Base-by-base conservation (phyloP, 2,888 invertebrate genomes). In the Thymelicus sylvestris region DNA sequence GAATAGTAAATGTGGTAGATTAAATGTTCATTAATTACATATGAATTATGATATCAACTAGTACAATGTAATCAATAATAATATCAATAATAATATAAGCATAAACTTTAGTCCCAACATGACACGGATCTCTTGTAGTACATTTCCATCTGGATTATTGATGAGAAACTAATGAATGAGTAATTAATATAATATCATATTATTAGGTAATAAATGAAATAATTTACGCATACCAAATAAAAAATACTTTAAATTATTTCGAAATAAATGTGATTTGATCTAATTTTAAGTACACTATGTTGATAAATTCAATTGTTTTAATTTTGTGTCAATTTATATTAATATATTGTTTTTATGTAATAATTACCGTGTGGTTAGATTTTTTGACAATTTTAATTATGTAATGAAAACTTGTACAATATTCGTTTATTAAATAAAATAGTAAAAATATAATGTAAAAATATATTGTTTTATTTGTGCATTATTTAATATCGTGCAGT, bases 121-220 rank as follows among this genome's bases (percentile, higher is more conserved):
- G 62, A 67, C 52, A 52, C 19, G 10, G 68, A 68, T 68, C 68
- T 68, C 68, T 68, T 47, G 47, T 63, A 62, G 66, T 68, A 68
- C 55, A 63, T 68, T 63, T 67, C 62, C 41, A 60, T 39, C 19
- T 24, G 65, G 64, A 50, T 47, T 38, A 52, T 66, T 44, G 7
- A 31, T 66, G 8, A 47, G 19, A 19, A 19, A 19, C 19, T 19
- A 19, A 19, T 19, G 19, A 7, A 59, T 67, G 38, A 19, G 24
- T 19, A 48, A 38, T 44, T 59, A 44, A 66, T 19, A 41, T 55
- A 41, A 66, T 59, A 59, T 24, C 57, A 59, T 48, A 44, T 44
- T 15, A 7, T 59, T 59, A 59, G 59, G 38, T 59, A 39, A 59
- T 38, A 39, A 59, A 59, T 39, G 38, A 7, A 59, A 59, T 59